Percentiles rank a stretch among this genome's conserved stretches.
phyloP scores from a whole-genome alignment of 2,797 vertebrate genomes.

The Tokudaia muenninki region DNA sequence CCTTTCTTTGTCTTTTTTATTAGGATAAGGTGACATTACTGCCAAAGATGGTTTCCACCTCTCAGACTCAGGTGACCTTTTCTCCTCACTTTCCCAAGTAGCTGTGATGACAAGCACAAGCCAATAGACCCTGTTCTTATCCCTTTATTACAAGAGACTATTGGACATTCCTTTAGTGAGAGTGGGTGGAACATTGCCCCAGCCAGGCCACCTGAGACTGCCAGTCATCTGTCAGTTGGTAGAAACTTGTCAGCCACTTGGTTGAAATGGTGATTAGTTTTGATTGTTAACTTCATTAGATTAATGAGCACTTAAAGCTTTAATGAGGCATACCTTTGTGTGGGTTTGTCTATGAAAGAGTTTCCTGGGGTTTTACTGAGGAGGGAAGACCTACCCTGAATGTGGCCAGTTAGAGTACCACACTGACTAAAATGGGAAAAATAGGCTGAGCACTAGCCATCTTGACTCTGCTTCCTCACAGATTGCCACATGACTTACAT shows the following conservation, averaged over 20 bases:
- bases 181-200: not conserved
- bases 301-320: not conserved
- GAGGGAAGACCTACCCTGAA: not conserved
- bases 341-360: not conserved
- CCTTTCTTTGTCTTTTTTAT: not conserved
- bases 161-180: not conserved
- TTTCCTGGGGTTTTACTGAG: not conserved
- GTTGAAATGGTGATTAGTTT: not conserved
- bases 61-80: not conserved
- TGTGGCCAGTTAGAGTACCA: not conserved
- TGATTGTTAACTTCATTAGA: not conserved
- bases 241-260: not conserved
- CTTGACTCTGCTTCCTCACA: not conserved
- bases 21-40: not conserved
- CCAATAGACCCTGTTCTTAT: not conserved
- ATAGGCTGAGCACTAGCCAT: no score
- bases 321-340: not conserved
- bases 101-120: not conserved
- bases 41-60: not conserved
- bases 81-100: not conserved
- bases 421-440: not conserved
- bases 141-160: not conserved
- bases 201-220: not conserved
- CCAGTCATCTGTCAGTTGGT: not conserved
- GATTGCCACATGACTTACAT: not conserved